phyloP scores from a whole-genome alignment of 2,113 vertebrate species.

The Cephalopterus ornatus region DNA sequence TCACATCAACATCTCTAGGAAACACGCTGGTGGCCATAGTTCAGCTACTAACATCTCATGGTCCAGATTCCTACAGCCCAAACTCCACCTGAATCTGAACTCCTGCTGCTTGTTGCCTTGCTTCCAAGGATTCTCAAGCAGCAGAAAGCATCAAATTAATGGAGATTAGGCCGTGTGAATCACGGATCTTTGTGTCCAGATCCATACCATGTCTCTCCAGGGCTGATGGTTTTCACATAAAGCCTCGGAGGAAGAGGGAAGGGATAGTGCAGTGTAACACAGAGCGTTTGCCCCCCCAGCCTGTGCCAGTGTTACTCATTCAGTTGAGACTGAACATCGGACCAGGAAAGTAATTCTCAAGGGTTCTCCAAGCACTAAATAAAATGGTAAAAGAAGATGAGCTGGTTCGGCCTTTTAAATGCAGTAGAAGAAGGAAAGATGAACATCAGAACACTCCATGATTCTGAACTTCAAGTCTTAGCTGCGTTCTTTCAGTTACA shows the following conservation, averaged over 20 bases:
- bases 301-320: neutral
- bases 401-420: neutral
- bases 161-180: neutral
- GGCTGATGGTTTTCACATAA: neutral
- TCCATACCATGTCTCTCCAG: neutral
- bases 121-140: neutral
- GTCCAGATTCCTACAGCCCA: neutral
- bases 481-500: neutral
- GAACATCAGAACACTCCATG: neutral
- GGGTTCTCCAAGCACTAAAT: neutral
- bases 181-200: neutral
- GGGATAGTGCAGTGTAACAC: neutral
- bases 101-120: neutral
- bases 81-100: neutral
- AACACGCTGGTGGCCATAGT: neutral
- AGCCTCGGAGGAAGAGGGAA: neutral
- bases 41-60: neutral
- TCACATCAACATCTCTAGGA: neutral
- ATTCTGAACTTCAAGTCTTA: neutral
- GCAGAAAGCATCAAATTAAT: neutral
- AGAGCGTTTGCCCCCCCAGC: accelerated
- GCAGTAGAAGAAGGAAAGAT: neutral
- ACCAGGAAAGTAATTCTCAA: neutral
- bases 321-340: neutral
- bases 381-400: neutral